Percentiles rank a stretch among this genome's conserved stretches.
Conservation (phyloP, 2,888 invertebrate genomes). For the Scaptomyza tumidula region DNA sequence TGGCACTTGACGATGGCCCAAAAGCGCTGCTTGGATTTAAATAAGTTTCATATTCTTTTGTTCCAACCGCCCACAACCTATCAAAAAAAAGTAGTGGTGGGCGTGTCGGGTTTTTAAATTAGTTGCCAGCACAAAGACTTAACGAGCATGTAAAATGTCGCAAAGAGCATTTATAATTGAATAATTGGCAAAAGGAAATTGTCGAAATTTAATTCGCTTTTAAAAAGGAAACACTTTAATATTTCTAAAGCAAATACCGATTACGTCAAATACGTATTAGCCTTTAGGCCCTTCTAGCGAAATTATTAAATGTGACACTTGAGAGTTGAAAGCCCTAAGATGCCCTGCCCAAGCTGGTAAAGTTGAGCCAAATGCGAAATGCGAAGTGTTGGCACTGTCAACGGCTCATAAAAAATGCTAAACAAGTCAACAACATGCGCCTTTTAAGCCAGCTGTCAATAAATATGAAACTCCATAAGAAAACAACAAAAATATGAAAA, state of each 20-base stretch:
- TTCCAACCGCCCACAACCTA: not conserved
- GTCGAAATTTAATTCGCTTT: constrained; percentile 2
- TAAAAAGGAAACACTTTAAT: not conserved
- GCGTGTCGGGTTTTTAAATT: constrained; percentile 49
- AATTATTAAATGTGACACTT: constrained; percentile 67
- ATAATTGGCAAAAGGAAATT: constrained; percentile 9
- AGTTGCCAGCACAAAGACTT: constrained; percentile 30
- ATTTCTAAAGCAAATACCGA: not conserved
- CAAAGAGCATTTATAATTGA: constrained; percentile 21
- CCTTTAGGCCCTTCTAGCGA: constrained; percentile 17
- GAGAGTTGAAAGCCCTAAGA: constrained; percentile 14
- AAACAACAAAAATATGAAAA: not conserved
- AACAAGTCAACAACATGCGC: constrained; percentile 67
- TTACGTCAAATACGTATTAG: not conserved
- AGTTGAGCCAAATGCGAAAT: constrained; percentile 38
- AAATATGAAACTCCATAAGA: constrained; percentile 62
- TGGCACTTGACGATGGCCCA: constrained; percentile 63
- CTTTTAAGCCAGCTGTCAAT: constrained; percentile 67
- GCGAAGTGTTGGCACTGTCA: constrained; percentile 50
- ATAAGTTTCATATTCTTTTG: constrained; percentile 70
- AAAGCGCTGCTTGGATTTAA: constrained; percentile 57
- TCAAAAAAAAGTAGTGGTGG: constrained; percentile 15
- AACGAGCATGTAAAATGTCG: constrained; percentile 28
- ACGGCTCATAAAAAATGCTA: constrained; percentile 68
- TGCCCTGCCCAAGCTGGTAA: not conserved